Evolutionary conservation across 2,113 vertebrate genomes (phyloP).

Genomic region (Leucopternis melanops): DNA sequence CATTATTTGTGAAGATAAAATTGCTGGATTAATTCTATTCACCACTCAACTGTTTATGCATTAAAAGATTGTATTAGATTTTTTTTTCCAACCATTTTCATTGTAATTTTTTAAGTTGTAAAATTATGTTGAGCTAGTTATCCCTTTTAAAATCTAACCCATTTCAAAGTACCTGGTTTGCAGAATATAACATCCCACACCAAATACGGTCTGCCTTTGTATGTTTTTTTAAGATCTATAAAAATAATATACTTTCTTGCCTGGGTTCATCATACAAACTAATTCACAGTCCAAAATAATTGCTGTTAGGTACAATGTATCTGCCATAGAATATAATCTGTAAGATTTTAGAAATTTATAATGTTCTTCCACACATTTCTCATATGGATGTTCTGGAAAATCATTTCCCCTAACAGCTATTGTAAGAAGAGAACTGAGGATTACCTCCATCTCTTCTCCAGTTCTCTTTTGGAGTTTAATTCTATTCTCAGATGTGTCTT

Average conservation of each 20-base stretch:
- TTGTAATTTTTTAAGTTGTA: not conserved
- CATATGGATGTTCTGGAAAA: not conserved
- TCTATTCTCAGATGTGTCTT: not conserved
- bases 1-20: not conserved
- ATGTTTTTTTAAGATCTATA: not conserved
- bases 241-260: not conserved
- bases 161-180: not conserved
- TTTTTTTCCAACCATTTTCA: not conserved
- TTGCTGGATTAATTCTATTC: not conserved
- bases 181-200: not conserved
- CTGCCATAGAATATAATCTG: not conserved
- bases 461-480: not conserved
- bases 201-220: not conserved
- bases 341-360: not conserved
- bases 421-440: not conserved
- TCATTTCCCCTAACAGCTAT: not conserved
- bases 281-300: not conserved
- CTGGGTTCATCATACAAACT: not conserved
- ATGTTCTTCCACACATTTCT: not conserved
- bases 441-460: not conserved
- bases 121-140: not conserved
- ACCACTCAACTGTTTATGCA: not conserved
- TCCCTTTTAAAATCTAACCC: not conserved
- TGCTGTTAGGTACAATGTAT: not conserved
- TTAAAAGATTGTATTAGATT: not conserved